Evolutionary conservation across 2,113 vertebrate genomes (phyloP), one percentile per base, ranked within the genome.

Genomic region (Rissa tridactyla): DNA sequence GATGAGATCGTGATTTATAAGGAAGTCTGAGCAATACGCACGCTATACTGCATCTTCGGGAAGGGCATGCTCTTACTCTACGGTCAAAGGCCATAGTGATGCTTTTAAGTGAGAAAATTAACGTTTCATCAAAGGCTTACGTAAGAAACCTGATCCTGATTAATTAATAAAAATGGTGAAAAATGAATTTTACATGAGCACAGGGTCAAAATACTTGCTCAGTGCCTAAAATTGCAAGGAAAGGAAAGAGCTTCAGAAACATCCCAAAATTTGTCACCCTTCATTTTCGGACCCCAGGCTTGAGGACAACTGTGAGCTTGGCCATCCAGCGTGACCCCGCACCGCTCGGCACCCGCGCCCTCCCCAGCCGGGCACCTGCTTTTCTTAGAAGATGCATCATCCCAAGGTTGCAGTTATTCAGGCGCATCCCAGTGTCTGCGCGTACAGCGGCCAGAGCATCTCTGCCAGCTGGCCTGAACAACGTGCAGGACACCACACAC

Each of bases 401-500:
- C 12, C 22, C 6, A 5, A 36, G 40, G 26, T 2, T 38, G 42
- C 36, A 11, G 18, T 9, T 64, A 8, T 13, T 44, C 0, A 1
- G 30, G 42, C 11, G 16, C 16, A 2, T 21, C 12, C 55, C 57
- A 12, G 54, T 0, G 49, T 10, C 65, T 14, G 22, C 9, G 2
- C 5, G 2, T 4, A 5, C 3, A 19, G 57, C 8, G 4, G 21
- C n/a, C 15, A 13, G 15, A 54, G 40, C 8, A 13, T 9, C 38
- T 36, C 32, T 10, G 12, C 36, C 27, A 44, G 65, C 23, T 23
- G 17, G 11, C 26, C 21, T 18, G 68, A 80, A 21, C 19, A 15
- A 40, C 0, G 0, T 0, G 5, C 47, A 49, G 42, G 51, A 23
- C 6, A 44, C 17, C 58, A 42, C 26, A 11, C 3, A 0, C 55